Conservation (phyloP, 2,113 vertebrate genomes). For the Caloenas nicobarica region DNA sequence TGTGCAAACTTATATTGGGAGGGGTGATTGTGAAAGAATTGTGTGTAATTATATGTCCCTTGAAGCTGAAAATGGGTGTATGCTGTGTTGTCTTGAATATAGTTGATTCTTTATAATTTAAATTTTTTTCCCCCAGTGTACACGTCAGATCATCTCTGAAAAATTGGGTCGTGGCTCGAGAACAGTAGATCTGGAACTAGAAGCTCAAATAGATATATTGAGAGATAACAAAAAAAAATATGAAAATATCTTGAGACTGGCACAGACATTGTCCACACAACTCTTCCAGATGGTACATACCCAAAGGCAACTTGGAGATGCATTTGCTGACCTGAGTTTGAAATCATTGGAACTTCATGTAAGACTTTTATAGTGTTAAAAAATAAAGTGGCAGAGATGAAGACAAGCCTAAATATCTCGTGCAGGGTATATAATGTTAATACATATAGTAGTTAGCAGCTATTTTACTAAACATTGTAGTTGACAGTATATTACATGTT, state of each 20-base stretch:
- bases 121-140: slow-evolving; percentile 82
- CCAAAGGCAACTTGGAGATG: slow-evolving; percentile 94
- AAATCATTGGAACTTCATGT: slow-evolving; percentile 96
- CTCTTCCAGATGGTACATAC: slow-evolving; percentile 95
- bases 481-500: neutral
- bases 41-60: slow-evolving; percentile 40
- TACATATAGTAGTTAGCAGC: neutral
- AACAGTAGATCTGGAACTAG: slow-evolving; percentile 95
- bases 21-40: slow-evolving; percentile 68
- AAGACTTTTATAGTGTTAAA: slow-evolving; percentile 71
- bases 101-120: slow-evolving; percentile 35
- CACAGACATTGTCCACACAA: slow-evolving; percentile 88
- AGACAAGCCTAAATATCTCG: neutral
- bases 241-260: slow-evolving; percentile 90
- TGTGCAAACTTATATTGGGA: slow-evolving; percentile 65
- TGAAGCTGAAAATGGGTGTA: slow-evolving; percentile 54
- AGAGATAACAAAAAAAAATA: slow-evolving; percentile 97
- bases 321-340: slow-evolving; percentile 96
- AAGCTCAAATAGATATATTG: slow-evolving; percentile 93
- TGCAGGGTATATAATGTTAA: neutral
- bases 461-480: neutral
- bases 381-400: slow-evolving; percentile 14
- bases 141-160: slow-evolving; percentile 96
- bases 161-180: slow-evolving; percentile 96
- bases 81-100: slow-evolving; percentile 12